Evolutionary conservation across 2,888 invertebrate species (phyloP).

Genomic region (Drosophila kambysellisi): DNA sequence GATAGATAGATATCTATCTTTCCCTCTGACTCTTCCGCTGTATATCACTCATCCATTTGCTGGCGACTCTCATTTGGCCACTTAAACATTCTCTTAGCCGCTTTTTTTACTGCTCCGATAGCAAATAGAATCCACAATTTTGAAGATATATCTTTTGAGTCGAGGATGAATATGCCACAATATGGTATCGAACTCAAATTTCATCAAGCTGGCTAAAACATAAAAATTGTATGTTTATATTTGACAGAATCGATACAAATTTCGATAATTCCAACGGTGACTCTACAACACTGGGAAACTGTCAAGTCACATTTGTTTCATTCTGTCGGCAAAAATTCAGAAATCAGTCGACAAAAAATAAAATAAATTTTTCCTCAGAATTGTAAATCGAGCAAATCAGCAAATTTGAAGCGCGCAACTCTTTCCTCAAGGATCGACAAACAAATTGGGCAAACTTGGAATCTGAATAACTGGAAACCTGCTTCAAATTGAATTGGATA

Average conservation of each 20-base stretch:
- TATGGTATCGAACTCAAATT: no score
- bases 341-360: not conserved
- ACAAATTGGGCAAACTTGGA: not conserved
- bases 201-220: not conserved
- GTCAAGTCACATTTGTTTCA: rapidly evolving
- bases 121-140: not conserved
- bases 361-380: no score
- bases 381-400: not conserved
- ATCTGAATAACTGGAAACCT: not conserved
- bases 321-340: not conserved
- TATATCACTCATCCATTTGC: not conserved
- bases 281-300: not conserved
- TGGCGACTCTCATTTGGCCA: not conserved
- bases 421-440: not conserved
- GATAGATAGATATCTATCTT: no score
- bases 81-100: not conserved
- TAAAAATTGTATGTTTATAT: not conserved
- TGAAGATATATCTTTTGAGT: not conserved
- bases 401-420: not conserved
- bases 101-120: not conserved
- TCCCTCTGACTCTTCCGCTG: not conserved
- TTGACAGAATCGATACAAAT: no score
- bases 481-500: not conserved
- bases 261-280: no score
- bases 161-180: not conserved